Conservation (phyloP, 1,140 invertebrate genomes). For the Zaprionus gabonicus region DNA sequence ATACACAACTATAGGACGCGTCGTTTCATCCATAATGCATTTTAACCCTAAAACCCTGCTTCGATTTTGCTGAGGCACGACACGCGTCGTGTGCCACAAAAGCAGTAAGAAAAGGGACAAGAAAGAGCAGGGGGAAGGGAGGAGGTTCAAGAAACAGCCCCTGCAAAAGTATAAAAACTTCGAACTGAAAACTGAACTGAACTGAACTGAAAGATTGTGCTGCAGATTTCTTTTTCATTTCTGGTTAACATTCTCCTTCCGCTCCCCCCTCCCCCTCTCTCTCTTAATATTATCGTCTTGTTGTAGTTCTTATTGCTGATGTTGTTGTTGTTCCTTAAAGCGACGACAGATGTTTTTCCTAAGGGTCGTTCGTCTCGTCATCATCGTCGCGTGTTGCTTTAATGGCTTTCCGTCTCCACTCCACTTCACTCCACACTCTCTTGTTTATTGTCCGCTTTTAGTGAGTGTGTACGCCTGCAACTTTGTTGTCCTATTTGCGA, state of each 20-base stretch:
- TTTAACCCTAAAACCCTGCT: slow-evolving; percentile 46
- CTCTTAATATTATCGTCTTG: neutral
- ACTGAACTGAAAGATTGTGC: slow-evolving; percentile 33
- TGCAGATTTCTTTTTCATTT: slow-evolving; percentile 56
- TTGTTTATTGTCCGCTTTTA: slow-evolving; percentile 17
- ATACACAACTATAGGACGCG: slow-evolving; percentile 9
- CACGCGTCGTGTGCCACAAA: slow-evolving; percentile 61
- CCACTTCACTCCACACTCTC: slow-evolving; percentile 1
- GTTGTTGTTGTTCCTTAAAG: slow-evolving; percentile 28
- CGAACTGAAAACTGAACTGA: neutral
- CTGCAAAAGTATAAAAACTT: slow-evolving; percentile 9
- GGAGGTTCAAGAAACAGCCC: neutral
- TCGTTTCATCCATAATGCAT: slow-evolving; percentile 20
- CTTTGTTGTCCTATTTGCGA: slow-evolving; percentile 19
- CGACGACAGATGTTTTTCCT: slow-evolving; percentile 60
- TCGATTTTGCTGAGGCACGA: slow-evolving; percentile 60
- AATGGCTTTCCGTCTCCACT: slow-evolving; percentile 26
- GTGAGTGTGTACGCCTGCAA: slow-evolving; percentile 10
- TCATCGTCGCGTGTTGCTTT: slow-evolving; percentile 55
- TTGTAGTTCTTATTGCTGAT: slow-evolving; percentile 20
- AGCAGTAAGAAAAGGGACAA: neutral
- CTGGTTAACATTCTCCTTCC: slow-evolving; percentile 4
- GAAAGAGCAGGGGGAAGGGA: neutral
- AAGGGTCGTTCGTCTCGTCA: slow-evolving; percentile 40
- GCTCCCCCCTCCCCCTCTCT: too few relatives aligned